These are phyloP conservation scores for Hucho hucho DNA, from an alignment of 2,113 vertebrate genomes.

Conservation along the genomic window DNA sequence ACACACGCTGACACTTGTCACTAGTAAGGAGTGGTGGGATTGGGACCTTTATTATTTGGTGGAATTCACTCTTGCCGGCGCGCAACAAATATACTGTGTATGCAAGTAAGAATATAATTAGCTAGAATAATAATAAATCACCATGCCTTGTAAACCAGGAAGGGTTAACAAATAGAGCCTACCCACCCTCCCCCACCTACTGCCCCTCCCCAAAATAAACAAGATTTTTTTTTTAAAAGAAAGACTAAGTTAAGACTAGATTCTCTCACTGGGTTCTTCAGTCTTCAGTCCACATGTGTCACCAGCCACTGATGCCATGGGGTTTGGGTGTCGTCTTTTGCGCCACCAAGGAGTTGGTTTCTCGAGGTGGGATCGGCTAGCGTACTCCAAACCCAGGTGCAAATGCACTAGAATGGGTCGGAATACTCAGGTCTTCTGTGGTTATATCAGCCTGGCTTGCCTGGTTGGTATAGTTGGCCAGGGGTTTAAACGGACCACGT, in stretches of 20 bases:
- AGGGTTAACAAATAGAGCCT: slow-evolving; percentile 83
- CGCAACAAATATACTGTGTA: slow-evolving; percentile 79
- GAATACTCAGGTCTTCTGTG: too few species aligned
- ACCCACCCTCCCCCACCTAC: slow-evolving; percentile 37
- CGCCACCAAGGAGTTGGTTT: not conserved
- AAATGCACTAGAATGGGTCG: not conserved
- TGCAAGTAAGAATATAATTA: slow-evolving; percentile 72
- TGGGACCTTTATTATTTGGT: slow-evolving; percentile 64
- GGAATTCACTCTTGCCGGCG: slow-evolving; percentile 68
- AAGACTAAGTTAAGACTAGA: slow-evolving; percentile 32
- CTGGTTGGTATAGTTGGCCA: too few species aligned
- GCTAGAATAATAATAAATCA: slow-evolving; percentile 70
- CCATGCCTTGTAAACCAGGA: slow-evolving; percentile 93
- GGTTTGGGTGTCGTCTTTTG: slow-evolving; percentile 10
- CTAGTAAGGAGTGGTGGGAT: slow-evolving; percentile 57
- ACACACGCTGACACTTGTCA: slow-evolving; percentile 65
- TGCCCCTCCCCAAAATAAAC: slow-evolving; percentile 74
- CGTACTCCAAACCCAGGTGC: slow-evolving; percentile 19
- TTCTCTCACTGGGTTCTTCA: slow-evolving; percentile 50
- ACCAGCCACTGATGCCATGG: slow-evolving; percentile 40
- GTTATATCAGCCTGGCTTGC: too few species aligned
- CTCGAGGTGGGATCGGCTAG: slow-evolving; percentile 1
- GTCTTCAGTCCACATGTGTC: slow-evolving; percentile 54
- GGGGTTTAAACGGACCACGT: not conserved
- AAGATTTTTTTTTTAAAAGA: slow-evolving; percentile 33